Conservation (phyloP, 2,113 vertebrate genomes). For the Emydura subglobosa region DNA sequence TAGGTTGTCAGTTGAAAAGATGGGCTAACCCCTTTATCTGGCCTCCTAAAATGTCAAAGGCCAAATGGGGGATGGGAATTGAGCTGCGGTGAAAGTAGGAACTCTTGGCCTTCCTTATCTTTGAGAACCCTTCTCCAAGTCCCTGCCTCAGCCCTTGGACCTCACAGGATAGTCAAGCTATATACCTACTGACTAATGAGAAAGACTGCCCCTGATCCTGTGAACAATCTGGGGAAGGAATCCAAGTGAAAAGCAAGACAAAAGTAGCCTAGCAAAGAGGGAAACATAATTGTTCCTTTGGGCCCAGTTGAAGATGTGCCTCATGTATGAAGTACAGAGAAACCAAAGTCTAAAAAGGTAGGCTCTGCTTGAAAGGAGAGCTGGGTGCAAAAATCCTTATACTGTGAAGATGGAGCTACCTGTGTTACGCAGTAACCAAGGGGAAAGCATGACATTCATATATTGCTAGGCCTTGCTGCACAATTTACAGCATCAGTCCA, state of each 20-base stretch:
- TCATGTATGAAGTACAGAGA: not conserved
- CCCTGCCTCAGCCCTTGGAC: fast-evolving
- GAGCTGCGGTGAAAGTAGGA: not conserved
- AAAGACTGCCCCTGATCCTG: not conserved
- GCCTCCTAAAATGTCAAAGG: not conserved
- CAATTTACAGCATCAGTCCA: not conserved
- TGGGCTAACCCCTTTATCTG: not conserved
- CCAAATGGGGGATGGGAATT: not conserved
- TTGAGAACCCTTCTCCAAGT: not conserved
- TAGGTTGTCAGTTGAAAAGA: fast-evolving
- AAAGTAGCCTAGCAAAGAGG: not conserved
- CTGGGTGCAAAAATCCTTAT: not conserved
- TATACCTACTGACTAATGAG: not conserved
- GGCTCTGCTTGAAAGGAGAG: not conserved
- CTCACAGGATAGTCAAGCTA: not conserved
- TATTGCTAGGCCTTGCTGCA: not conserved
- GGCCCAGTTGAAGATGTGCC: not conserved
- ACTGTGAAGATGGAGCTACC: not conserved
- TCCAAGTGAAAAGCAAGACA: not conserved
- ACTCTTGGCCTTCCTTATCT: not conserved
- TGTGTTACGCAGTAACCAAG: not conserved
- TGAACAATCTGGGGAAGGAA: not conserved
- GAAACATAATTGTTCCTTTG: not conserved
- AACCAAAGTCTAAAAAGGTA: not conserved
- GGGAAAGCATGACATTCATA: not conserved